phyloP scores from a whole-genome alignment of 1,140 invertebrate species.

The Lanistes nyassanus region DNA sequence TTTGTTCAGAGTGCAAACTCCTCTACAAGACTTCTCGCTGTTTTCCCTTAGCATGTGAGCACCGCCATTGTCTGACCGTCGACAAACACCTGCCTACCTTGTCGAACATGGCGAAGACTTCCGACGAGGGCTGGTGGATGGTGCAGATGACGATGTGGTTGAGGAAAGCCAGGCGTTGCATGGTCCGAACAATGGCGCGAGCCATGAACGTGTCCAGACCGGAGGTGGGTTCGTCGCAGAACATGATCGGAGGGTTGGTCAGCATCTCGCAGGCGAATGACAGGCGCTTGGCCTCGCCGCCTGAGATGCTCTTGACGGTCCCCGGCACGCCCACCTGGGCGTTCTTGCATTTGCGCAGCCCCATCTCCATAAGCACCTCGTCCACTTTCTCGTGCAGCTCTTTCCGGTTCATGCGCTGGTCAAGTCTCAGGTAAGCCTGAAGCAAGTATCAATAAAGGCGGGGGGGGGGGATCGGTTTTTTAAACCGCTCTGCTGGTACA shows the following conservation, averaged over 20 bases:
- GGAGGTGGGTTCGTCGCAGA: conserved; percentile 96
- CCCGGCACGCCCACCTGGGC: conserved; percentile 75
- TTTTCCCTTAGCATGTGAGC: neutral
- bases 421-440: conserved; percentile 92
- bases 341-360: conserved; percentile 80
- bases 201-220: conserved; percentile 93
- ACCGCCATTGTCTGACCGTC: conserved; percentile 11
- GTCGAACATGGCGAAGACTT: conserved; percentile 88
- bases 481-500: too few species aligned
- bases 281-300: conserved; percentile 93
- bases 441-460: conserved; percentile 22
- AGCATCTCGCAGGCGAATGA: conserved; percentile 95
- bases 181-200: conserved; percentile 85
- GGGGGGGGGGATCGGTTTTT: too few species aligned
- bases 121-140: conserved; percentile 96
- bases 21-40: neutral
- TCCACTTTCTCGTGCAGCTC: conserved; percentile 86
- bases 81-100: conserved; percentile 35
- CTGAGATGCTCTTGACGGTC: conserved; percentile 89
- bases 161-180: conserved; percentile 74
- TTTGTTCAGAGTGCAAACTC: neutral
- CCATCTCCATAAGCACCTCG: conserved; percentile 85
- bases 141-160: conserved; percentile 94
- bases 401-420: conserved; percentile 78
- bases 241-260: conserved; percentile 92